Conservation (phyloP, 2,888 invertebrate species). For the Dolomedes plantarius region DNA sequence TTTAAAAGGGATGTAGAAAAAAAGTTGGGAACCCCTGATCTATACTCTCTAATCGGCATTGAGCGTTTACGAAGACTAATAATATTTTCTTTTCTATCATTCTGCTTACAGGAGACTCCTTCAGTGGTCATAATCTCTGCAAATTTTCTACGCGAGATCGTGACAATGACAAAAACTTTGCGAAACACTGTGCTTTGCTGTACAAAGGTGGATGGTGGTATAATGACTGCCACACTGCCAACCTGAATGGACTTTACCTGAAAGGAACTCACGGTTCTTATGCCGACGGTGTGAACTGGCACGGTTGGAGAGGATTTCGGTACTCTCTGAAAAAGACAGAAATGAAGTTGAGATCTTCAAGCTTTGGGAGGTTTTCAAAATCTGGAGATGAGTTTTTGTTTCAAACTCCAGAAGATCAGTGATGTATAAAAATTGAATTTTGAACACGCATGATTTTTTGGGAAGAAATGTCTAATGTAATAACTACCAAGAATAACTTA, state of each 20-base stretch:
- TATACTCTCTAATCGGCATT: too few species aligned
- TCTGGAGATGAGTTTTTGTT: too few species aligned
- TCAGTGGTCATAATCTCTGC: conserved; percentile 79
- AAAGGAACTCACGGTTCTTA: conserved; percentile 74
- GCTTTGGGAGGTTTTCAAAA: neutral
- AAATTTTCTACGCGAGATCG: conserved; percentile 84
- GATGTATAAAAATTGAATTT: too few species aligned
- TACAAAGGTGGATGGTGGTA: conserved; percentile 75
- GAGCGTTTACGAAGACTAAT: too few species aligned
- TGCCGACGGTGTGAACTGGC: conserved; percentile 76
- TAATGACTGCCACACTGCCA: conserved; percentile 74
- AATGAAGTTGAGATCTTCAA: conserved; percentile 74
- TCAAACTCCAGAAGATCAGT: too few species aligned
- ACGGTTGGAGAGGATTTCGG: conserved; percentile 75
- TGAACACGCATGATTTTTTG: too few species aligned
- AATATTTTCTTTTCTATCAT: neutral
- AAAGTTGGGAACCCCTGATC: too few species aligned
- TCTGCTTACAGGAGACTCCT: conserved; percentile 35
- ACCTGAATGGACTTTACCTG: conserved; percentile 75
- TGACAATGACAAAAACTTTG: conserved; percentile 81
- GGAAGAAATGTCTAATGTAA: too few species aligned
- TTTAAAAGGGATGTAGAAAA: too few species aligned
- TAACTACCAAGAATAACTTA: too few species aligned
- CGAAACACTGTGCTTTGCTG: conserved; percentile 67
- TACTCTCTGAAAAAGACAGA: conserved; percentile 75